These are phyloP conservation scores for Lampropteryx suffumata DNA, from an alignment of 2,888 invertebrate species.

Conservation along the genomic window DNA sequence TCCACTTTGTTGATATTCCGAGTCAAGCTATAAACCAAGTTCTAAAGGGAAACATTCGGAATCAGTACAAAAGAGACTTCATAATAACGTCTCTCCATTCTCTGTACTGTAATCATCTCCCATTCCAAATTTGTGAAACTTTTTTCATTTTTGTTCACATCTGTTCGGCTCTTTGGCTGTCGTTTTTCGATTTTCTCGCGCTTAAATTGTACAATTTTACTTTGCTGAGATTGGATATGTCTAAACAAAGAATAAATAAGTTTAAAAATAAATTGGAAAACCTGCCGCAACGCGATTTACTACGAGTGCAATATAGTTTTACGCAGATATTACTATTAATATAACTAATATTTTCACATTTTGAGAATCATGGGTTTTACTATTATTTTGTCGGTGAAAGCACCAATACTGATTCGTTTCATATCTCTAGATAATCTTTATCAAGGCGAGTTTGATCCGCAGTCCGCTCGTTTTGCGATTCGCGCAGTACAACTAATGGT, in stretches of 20 bases:
- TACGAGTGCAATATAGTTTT: no score
- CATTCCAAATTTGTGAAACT: constrained; percentile 74
- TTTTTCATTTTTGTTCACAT: constrained; percentile 81
- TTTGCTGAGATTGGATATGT: constrained; percentile 12
- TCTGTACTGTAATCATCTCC: constrained; percentile 78
- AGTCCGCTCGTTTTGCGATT: no score
- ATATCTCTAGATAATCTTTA: no score
- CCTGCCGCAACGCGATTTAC: no score
- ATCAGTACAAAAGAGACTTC: constrained; percentile 74
- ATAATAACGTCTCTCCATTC: constrained; percentile 78
- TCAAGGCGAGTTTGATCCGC: no score
- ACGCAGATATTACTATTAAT: no score
- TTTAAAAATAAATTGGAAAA: background rate
- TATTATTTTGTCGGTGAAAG: no score
- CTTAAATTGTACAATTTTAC: constrained; percentile 36
- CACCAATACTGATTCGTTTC: no score
- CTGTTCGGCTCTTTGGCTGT: constrained; percentile 64
- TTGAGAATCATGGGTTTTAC: no score
- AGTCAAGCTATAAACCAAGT: constrained; percentile 61
- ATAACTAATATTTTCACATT: no score
- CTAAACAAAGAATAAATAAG: constrained; percentile 12
- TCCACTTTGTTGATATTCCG: constrained; percentile 58
- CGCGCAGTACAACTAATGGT: no score
- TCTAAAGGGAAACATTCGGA: constrained; percentile 70
- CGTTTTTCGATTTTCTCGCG: constrained; percentile 60